phyloP scores from a whole-genome alignment of 2,113 vertebrate genomes.

The Laticauda colubrina region DNA sequence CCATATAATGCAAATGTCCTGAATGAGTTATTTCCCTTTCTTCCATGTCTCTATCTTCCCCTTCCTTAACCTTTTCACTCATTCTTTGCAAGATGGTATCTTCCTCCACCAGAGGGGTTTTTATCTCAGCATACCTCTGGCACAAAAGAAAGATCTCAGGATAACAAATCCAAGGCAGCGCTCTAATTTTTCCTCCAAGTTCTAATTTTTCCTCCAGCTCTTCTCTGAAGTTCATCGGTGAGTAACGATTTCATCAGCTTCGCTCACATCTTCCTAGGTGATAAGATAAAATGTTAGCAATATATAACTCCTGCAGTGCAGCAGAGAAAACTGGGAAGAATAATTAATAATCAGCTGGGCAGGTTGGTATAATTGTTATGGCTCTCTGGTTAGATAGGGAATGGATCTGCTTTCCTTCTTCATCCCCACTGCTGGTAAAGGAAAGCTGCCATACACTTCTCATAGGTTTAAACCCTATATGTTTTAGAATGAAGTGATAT shows the following conservation, averaged over 20 bases:
- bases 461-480: not conserved
- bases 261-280: not conserved
- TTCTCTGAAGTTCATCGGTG: conserved; percentile 12
- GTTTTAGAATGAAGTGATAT: conserved; percentile 27
- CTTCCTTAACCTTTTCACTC: accelerated
- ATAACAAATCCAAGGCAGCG: not conserved
- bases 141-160: not conserved
- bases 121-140: conserved; percentile 6
- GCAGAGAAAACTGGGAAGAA: conserved; percentile 14
- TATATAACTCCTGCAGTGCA: not conserved
- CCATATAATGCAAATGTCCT: not conserved
- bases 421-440: not conserved
- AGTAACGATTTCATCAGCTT: not conserved
- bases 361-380: not conserved
- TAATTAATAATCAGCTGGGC: not conserved
- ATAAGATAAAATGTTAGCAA: not conserved
- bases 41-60: not conserved
- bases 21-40: not conserved
- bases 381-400: not conserved
- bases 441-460: not conserved
- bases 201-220: not conserved
- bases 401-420: no score
- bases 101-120: not conserved
- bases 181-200: not conserved
- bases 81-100: not conserved